Conservation (phyloP, 2,113 vertebrate species). For the Spea multiplicata region DNA sequence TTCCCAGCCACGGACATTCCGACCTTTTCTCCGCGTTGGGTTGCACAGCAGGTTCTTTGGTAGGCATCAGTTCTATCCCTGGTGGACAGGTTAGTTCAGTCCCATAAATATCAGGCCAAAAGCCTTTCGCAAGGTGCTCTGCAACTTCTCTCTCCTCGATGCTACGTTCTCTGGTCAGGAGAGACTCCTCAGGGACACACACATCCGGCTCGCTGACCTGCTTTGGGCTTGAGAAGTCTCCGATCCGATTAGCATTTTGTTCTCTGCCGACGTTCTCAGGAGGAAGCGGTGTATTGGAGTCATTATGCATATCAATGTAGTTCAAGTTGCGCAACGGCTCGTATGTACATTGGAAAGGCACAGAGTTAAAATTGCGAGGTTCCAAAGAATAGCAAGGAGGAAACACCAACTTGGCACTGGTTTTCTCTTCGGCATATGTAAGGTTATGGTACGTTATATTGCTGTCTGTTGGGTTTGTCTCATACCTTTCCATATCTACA, state of each 20-base stretch:
- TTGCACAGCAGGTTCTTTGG: conserved; percentile 65
- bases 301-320: conserved; percentile 47
- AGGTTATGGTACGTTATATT: conserved; percentile 49
- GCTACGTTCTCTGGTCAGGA: conserved; percentile 68
- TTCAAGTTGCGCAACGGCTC: conserved; percentile 65
- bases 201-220: conserved; percentile 46
- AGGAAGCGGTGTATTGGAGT: background rate
- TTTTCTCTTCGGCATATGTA: conserved; percentile 48
- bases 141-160: conserved; percentile 91
- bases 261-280: conserved; percentile 47
- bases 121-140: conserved; percentile 90
- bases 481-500: conserved; percentile 53
- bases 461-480: conserved; percentile 45
- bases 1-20: conserved; percentile 88
- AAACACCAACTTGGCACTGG: conserved; percentile 45
- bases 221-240: background rate
- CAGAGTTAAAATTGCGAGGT: conserved; percentile 58
- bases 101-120: conserved; percentile 82
- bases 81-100: conserved; percentile 59
- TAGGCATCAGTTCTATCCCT: conserved; percentile 53
- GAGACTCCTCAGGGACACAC: conserved; percentile 50
- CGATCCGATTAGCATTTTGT: conserved; percentile 31
- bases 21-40: conserved; percentile 68
- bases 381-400: conserved; percentile 52
- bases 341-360: conserved; percentile 58